A percentile compares a stretch with the other conserved stretches of the same genome.
These are phyloP conservation scores for Phasia obesa DNA, from an alignment of 2,888 invertebrate species.

Conservation along the genomic window DNA sequence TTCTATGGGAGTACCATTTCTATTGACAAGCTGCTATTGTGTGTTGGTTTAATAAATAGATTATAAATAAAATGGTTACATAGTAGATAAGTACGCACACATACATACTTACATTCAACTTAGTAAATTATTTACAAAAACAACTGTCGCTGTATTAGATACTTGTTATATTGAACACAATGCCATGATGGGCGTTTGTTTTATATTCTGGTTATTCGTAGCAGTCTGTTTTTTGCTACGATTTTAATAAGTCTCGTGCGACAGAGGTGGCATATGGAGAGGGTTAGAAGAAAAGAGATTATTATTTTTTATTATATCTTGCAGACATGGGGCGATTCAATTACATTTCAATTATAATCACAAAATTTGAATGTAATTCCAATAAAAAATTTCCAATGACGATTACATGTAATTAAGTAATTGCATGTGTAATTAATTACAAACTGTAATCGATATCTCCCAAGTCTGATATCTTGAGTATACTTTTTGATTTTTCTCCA, in stretches of 20 bases:
- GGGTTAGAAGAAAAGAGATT: too few relatives aligned
- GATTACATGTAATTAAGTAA: too few relatives aligned
- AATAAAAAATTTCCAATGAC: too few relatives aligned
- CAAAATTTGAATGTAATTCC: too few relatives aligned
- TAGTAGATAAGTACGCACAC: background rate
- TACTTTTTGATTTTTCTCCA: too few relatives aligned
- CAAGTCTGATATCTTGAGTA: too few relatives aligned
- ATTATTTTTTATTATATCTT: too few relatives aligned
- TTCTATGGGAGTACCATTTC: conserved; percentile 1
- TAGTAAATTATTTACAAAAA: conserved; percentile 1
- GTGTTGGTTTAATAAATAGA: conserved; percentile 45
- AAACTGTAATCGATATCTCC: too few relatives aligned
- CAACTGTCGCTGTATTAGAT: conserved; percentile 1
- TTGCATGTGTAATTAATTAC: too few relatives aligned
- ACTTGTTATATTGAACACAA: conserved; percentile 26
- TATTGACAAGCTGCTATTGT: conserved; percentile 32
- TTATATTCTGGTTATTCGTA: background rate
- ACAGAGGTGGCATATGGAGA: background rate
- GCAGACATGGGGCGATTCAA: too few relatives aligned
- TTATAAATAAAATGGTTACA: conserved; percentile 55
- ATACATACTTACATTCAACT: background rate
- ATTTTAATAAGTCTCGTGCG: conserved; percentile 2
- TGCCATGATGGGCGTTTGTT: conserved; percentile 14
- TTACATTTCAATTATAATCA: too few relatives aligned
- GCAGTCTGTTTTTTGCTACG: background rate